Percentiles rank a stretch among this genome's conserved stretches.
These are phyloP conservation scores for Hyles euphorbiae DNA, from an alignment of 1,140 invertebrate species.

Conservation along the genomic window DNA sequence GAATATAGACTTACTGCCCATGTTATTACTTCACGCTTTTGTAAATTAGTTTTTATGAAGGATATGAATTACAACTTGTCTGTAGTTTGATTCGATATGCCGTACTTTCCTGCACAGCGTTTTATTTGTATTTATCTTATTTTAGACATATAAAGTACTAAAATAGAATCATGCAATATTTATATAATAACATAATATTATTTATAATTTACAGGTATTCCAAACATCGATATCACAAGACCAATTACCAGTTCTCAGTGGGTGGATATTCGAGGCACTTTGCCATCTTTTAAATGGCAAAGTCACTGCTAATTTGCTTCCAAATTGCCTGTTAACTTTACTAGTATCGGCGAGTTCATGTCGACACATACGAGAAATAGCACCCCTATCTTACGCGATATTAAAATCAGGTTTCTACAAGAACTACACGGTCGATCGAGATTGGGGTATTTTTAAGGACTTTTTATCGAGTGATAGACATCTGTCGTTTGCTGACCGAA, in stretches of 20 bases:
- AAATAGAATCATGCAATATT: too few relatives aligned
- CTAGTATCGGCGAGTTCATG: conserved; percentile 60
- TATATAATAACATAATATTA: not conserved
- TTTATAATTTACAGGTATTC: conserved; percentile 58
- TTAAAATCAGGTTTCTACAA: conserved; percentile 46
- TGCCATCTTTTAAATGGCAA: conserved; percentile 60
- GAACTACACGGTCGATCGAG: conserved; percentile 12
- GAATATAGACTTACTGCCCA: too few relatives aligned
- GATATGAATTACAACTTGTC: too few relatives aligned
- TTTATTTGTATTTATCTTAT: too few relatives aligned
- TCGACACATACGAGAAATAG: conserved; percentile 40
- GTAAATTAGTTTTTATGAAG: too few relatives aligned
- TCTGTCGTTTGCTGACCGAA: conserved; percentile 59
- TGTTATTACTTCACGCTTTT: too few relatives aligned
- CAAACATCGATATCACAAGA: conserved; percentile 61
- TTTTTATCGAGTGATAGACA: conserved; percentile 20
- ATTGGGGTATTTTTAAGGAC: conserved; percentile 41
- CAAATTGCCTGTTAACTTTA: conserved; percentile 53
- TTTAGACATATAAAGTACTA: too few relatives aligned
- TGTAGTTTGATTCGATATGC: too few relatives aligned
- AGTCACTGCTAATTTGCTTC: conserved; percentile 43
- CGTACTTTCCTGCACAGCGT: too few relatives aligned
- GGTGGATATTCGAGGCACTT: conserved; percentile 71
- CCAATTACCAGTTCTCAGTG: conserved; percentile 63
- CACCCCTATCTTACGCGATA: conserved; percentile 40